Conservation (phyloP, 2,113 vertebrate species). For the Onychostruthus taczanowskii region DNA sequence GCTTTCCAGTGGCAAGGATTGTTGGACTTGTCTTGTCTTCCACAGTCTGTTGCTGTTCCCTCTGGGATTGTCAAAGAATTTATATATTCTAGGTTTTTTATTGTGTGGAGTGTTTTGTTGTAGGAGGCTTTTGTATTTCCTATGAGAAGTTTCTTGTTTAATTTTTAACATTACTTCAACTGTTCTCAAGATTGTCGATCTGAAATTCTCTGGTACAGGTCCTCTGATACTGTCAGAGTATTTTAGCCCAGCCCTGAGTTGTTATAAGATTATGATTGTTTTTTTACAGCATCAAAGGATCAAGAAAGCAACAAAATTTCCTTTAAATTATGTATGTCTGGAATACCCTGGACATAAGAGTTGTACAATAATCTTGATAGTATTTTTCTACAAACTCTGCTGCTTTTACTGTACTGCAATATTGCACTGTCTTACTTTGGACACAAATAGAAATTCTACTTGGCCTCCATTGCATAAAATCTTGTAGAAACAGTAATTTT, state of each 20-base stretch:
- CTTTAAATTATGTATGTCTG: not conserved
- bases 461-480: not conserved
- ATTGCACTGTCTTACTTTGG: not conserved
- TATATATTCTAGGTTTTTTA: not conserved
- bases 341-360: not conserved
- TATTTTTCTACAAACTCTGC: not conserved
- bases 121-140: not conserved
- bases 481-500: not conserved
- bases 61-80: not conserved
- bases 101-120: not conserved
- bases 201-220: not conserved
- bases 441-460: not conserved
- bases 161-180: not conserved
- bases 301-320: not conserved
- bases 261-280: not conserved
- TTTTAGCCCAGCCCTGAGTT: not conserved
- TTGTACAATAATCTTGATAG: not conserved
- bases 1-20: not conserved
- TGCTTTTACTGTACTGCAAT: not conserved
- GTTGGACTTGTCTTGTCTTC: not conserved
- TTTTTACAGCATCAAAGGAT: not conserved
- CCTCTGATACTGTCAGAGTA: not conserved
- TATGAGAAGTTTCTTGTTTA: not conserved
- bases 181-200: not conserved
- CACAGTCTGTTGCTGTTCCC: accelerated